Base-by-base conservation (phyloP, 2,888 invertebrate species). In the Panzeria rudis region DNA sequence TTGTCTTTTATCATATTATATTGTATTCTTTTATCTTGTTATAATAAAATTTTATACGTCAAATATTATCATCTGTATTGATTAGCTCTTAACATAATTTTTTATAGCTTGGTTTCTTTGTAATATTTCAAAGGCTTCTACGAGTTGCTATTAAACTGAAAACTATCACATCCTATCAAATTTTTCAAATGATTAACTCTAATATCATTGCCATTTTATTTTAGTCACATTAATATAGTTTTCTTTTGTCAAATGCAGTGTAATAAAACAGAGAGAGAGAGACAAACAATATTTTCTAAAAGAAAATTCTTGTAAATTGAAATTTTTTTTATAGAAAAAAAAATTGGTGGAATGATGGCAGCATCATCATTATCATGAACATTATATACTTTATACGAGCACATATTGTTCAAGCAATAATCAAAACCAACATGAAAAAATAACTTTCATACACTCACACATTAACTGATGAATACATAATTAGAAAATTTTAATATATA, bases 391-490 rank as follows among this genome's bases (percentile, higher is more conserved):
- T 47, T 3, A 11, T 50, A 50, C 5, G 20, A 50, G 4, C 11
- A 17, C 11, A 20, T 69, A 5, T 17, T 38, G 15, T 8, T 8
- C 5, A 15, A 69, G 5, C 15, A 32, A 52, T 52, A 69, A 69
- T 69, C 5, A 52, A 50, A 69, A 52, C 15, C 50, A 1, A 52
- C 20, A 35, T 35, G 23, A 52, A 68, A 68, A 68, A 68, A 9
- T 15, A n/a, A 68, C 35, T 68, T 38, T 52, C 15, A 3, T 52
- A 52, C 35, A 52, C 20, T n/a, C 8, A 68, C n/a, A 17, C 3
- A 50, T 20, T 32, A 8, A 35, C 11, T 29, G 9, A 9, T 7
- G 13, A 32, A 50, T 32, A 61, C 11, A 1, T 4, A 61, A 0
- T 23, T 8, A 23, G 15, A 52, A 8, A 15, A 15, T 35, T 54